phyloP scores from a whole-genome alignment of 2,888 invertebrate genomes.

The Pocota personata region DNA sequence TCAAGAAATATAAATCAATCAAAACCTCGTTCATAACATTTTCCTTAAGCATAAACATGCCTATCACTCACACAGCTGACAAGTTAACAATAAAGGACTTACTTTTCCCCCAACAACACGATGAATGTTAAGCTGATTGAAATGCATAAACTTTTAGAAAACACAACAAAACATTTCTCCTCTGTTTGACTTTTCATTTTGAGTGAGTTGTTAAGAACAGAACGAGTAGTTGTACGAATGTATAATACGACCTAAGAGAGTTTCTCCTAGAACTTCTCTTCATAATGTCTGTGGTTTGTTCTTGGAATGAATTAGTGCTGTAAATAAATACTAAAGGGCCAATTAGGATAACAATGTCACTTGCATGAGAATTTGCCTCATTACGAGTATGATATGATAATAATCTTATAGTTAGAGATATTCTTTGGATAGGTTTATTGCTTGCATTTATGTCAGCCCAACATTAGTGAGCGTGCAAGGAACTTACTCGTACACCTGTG shows the following conservation, averaged over 20 bases:
- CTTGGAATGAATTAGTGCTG: not conserved
- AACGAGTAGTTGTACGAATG: not conserved
- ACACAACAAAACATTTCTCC: not conserved
- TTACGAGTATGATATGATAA: no score
- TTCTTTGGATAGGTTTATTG: not conserved
- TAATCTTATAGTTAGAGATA: no score
- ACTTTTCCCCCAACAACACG: not conserved
- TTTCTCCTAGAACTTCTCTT: not conserved
- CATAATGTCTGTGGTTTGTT: not conserved
- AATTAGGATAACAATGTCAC: not conserved
- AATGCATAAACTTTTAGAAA: not conserved
- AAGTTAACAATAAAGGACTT: not conserved
- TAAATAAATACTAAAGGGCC: not conserved
- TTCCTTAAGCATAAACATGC: not conserved
- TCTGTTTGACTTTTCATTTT: not conserved
- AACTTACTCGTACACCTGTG: no score
- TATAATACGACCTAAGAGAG: not conserved
- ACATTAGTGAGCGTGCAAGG: no score
- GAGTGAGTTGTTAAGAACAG: not conserved
- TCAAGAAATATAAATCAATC: not conserved
- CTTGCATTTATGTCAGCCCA: not conserved
- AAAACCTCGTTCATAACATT: not conserved
- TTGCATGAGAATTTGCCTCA: not conserved
- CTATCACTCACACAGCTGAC: not conserved
- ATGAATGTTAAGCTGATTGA: not conserved